phyloP scores from a whole-genome alignment of 1,140 invertebrate species.

The Monomorium pharaonis region DNA sequence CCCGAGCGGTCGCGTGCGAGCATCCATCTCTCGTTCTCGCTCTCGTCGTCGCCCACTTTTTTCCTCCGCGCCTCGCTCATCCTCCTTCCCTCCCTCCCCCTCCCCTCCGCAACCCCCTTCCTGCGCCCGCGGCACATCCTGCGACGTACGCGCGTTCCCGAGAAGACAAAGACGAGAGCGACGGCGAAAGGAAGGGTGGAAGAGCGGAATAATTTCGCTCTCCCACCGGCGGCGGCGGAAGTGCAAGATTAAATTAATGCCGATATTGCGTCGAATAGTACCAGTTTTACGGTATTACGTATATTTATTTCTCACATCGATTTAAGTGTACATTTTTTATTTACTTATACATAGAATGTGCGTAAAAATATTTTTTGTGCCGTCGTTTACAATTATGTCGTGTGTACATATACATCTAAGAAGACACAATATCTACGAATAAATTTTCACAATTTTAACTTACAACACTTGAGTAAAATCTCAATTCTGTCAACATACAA shows the following conservation, averaged over 20 bases:
- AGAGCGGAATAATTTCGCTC: slow-evolving; percentile 24
- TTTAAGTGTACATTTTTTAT: not conserved
- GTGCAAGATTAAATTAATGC: slow-evolving; percentile 41
- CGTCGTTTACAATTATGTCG: not conserved
- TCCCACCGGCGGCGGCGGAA: not conserved
- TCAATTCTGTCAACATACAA: not conserved
- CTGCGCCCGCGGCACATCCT: not conserved
- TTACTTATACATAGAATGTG: not conserved
- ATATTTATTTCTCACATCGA: not conserved
- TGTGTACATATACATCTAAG: not conserved
- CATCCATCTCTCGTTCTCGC: slow-evolving; percentile 34
- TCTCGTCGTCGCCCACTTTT: slow-evolving; percentile 40
- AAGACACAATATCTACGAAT: not conserved
- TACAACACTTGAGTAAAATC: not conserved
- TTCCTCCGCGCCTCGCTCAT: slow-evolving; percentile 26
- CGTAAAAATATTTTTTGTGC: not conserved
- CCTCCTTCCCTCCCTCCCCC: not conserved
- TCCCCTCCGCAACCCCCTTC: slow-evolving; percentile 22
- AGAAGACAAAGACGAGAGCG: slow-evolving; percentile 34
- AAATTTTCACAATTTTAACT: not conserved
- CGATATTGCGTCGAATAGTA: slow-evolving; percentile 8
- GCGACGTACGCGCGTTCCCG: slow-evolving; percentile 4
- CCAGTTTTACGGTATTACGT: not conserved
- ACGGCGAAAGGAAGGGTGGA: not conserved
- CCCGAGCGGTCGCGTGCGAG: slow-evolving; percentile 55